These are phyloP conservation scores for Drosophila kanekoi DNA, from an alignment of 2,888 invertebrate species.

Conservation along the genomic window DNA sequence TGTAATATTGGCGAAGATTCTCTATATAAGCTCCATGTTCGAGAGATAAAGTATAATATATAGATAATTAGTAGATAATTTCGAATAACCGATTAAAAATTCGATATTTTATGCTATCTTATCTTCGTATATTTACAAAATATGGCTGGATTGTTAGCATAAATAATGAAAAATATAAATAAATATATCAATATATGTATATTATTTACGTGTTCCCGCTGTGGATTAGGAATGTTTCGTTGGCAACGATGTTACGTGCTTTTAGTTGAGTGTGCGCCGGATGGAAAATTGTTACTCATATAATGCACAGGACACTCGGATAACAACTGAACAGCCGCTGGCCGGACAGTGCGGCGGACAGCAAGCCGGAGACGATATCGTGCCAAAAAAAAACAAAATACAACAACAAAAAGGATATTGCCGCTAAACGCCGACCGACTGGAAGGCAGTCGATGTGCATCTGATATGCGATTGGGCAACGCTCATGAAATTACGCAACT, in stretches of 20 bases:
- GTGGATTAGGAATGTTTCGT: background rate
- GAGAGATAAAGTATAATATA: too few relatives aligned
- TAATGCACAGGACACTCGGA: conserved; percentile 55
- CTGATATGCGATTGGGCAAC: conserved; percentile 48
- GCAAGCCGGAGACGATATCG: conserved; percentile 17
- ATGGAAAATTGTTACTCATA: conserved; percentile 14
- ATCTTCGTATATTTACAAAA: background rate
- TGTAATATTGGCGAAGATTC: too few relatives aligned
- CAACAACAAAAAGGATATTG: background rate
- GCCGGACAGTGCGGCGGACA: conserved; percentile 36
- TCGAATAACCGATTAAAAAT: too few relatives aligned
- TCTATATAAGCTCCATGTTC: too few relatives aligned
- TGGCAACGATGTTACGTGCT: conserved; percentile 16
- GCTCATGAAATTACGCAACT: conserved; percentile 79
- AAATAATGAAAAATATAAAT: background rate
- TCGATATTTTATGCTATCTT: too few relatives aligned
- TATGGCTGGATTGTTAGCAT: background rate
- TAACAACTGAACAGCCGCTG: conserved; percentile 46
- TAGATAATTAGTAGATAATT: too few relatives aligned
- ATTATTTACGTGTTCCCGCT: conserved; percentile 19
- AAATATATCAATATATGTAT: background rate
- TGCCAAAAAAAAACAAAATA: background rate
- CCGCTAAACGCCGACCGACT: conserved; percentile 39
- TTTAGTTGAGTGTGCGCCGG: conserved; percentile 15
- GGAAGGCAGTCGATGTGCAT: conserved; percentile 45